Conservation (phyloP, 2,888 invertebrate genomes). For the Loripinus fragilis region DNA sequence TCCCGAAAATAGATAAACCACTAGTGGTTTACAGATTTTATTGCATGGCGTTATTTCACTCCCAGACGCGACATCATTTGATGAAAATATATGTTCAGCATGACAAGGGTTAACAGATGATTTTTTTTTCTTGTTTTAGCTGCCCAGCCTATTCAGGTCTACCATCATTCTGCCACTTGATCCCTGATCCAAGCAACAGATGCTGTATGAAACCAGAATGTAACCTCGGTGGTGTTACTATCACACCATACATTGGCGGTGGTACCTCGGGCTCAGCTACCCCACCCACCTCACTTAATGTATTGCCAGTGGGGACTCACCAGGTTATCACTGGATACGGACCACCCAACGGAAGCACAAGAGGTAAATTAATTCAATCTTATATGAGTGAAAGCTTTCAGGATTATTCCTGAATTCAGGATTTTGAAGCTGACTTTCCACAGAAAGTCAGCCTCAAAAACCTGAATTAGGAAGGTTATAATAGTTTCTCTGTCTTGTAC, state of each 20-base stretch:
- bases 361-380: conserved; percentile 12
- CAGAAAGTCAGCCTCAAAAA: too few relatives aligned
- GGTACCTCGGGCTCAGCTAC: conserved; percentile 55
- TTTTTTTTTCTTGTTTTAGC: conserved; percentile 39
- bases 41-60: too few relatives aligned
- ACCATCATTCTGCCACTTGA: conserved; percentile 68
- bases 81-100: too few relatives aligned
- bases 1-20: too few relatives aligned
- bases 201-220: conserved; percentile 72
- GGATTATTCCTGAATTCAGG: too few relatives aligned
- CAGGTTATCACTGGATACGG: conserved; percentile 63
- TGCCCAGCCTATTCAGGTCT: conserved; percentile 69
- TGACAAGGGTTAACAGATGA: not conserved
- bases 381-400: too few relatives aligned
- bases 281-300: conserved; percentile 62
- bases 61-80: too few relatives aligned
- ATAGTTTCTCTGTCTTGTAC: too few relatives aligned
- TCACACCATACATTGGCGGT: conserved; percentile 57
- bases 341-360: conserved; percentile 51
- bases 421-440: too few relatives aligned
- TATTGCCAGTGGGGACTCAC: conserved; percentile 72
- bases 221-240: conserved; percentile 50
- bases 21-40: too few relatives aligned
- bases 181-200: conserved; percentile 62
- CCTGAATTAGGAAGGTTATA: too few relatives aligned